Evolutionary conservation across 2,888 invertebrate genomes (phyloP).

Genomic region (Amphipoea oculea): DNA sequence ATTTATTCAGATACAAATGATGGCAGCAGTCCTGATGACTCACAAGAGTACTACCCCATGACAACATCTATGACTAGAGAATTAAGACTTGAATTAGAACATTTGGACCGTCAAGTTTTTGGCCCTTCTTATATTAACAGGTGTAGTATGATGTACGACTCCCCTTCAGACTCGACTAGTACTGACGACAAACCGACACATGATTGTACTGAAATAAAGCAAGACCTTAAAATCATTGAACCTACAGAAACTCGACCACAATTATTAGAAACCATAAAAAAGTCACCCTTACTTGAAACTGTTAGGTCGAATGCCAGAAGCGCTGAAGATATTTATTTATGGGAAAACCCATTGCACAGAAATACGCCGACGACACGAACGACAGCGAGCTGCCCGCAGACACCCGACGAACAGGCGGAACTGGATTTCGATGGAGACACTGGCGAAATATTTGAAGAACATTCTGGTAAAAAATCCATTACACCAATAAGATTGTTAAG

Average conservation of each 20-base stretch:
- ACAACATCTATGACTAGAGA: conserved; percentile 96
- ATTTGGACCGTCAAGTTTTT: conserved; percentile 95
- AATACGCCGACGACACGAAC: conserved; percentile 86
- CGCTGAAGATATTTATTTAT: conserved; percentile 93
- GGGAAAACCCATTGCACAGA: conserved; percentile 94
- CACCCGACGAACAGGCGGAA: conserved; percentile 94
- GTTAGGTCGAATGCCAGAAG: conserved; percentile 86
- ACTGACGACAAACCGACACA: conserved; percentile 83
- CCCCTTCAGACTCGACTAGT: conserved; percentile 85
- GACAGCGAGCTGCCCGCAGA: conserved; percentile 89
- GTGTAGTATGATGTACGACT: conserved; percentile 84
- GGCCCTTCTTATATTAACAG: conserved; percentile 89
- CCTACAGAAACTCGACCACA: conserved; percentile 74
- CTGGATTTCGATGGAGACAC: conserved; percentile 92
- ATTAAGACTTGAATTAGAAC: conserved; percentile 95
- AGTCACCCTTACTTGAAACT: conserved; percentile 82
- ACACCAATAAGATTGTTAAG: conserved; percentile 92
- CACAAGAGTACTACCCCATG: conserved; percentile 96
- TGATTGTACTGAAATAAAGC: conserved; percentile 74
- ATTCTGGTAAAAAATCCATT: conserved; percentile 92
- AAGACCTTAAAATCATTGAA: conserved; percentile 71
- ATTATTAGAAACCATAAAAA: conserved; percentile 77
- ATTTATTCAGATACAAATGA: conserved; percentile 85
- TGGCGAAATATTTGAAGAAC: conserved; percentile 91
- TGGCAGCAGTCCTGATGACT: conserved; percentile 94